These are phyloP conservation scores for Albula glossodonta DNA, from an alignment of 2,113 vertebrate genomes.

Conservation along the genomic window DNA sequence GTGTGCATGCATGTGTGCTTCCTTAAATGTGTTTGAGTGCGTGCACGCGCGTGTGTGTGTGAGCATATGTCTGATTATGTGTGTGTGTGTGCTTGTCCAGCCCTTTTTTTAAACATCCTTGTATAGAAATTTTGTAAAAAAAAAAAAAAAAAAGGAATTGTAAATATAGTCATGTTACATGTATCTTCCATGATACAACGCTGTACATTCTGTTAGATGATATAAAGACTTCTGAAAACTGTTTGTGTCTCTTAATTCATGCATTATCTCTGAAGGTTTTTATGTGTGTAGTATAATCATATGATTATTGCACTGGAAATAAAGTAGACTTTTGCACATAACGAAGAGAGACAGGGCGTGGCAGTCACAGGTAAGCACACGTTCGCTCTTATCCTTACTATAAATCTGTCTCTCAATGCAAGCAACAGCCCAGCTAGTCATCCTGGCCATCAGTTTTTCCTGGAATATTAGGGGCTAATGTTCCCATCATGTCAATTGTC, in stretches of 20 bases:
- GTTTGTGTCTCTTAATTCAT: not conserved
- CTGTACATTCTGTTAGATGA: not conserved
- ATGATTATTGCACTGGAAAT: not conserved
- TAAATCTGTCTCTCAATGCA: no score
- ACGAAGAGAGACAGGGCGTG: not conserved
- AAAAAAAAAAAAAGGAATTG: not conserved
- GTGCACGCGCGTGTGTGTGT: slow-evolving; percentile 65
- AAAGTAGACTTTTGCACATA: not conserved
- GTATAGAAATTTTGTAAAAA: not conserved
- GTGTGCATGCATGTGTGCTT: slow-evolving; percentile 31
- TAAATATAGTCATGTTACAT: not conserved
- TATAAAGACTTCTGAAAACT: not conserved
- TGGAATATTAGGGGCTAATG: no score
- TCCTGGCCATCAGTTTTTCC: no score
- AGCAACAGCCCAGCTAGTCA: no score
- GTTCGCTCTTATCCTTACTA: no score
- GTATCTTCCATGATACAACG: not conserved
- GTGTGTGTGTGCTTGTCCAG: slow-evolving; percentile 8
- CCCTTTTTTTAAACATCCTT: slow-evolving; percentile 33
- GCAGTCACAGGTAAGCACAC: not conserved
- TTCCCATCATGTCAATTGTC: no score
- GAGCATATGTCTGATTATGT: slow-evolving; percentile 32
- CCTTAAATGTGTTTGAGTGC: slow-evolving; percentile 49
- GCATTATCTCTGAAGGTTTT: not conserved
- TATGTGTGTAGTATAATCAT: not conserved